Base-by-base conservation (phyloP, 2,888 invertebrate genomes). In the Clitarchus hookeri region DNA sequence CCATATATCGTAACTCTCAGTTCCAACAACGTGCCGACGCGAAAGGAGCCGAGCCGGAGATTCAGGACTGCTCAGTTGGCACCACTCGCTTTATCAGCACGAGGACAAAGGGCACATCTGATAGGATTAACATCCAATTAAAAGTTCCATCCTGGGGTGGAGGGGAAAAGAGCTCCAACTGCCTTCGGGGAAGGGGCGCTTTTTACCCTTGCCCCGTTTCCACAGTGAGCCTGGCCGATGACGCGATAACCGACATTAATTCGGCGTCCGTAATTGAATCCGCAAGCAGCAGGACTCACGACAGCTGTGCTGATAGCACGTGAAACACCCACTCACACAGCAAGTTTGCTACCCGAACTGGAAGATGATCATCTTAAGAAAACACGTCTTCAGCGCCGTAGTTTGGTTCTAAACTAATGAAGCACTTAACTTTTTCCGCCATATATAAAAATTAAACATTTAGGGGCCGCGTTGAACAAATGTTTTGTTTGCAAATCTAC, bases 41-140 rank as follows among this genome's bases (percentile, higher is more conserved):
- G 36, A 36, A 36, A 36, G 36, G 36, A 36, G 36, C 36, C 36
- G 36, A 36, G 36, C 6, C 48, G 48, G 16, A 16, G 11, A 6
- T 6, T 6, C 11, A 48, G 48, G 65, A 65, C 65, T n/a, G 65
- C 65, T n/a, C 65, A n/a, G 65, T 65, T n/a, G 65, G 65, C 19
- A n/a, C 36, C n/a, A n/a, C 65, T 65, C 65, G 19, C 65, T 65
- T 19, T 9, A n/a, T 65, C 65, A n/a, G 65, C 19, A 3, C 23
- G n/a, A 65, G 23, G 65, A 65, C 65, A 65, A 65, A 65, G 65
- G 65, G 23, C n/a, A 65, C 65, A 65, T 65, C 65, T 65, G 65
- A 65, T 65, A n/a, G 65, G 65, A 65, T 65, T 65, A 65, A 65
- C 65, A 65, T 65, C 65, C 65, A 65, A 65, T 65, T 65, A 65